Conservation (phyloP, 2,888 invertebrate species). For the Laothoe populi region DNA sequence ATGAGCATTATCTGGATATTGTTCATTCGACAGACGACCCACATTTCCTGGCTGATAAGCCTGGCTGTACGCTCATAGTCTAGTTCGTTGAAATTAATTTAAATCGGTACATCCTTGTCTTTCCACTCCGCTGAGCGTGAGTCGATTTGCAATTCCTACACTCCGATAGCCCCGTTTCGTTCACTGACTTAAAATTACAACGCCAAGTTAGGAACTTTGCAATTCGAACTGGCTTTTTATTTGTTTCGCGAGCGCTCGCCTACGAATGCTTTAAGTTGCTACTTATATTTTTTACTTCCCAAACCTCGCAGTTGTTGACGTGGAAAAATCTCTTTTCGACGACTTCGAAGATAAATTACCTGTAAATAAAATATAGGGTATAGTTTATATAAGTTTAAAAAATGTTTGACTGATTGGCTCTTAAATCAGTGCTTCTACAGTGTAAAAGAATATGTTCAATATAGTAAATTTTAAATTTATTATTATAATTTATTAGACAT, state of each 20-base stretch:
- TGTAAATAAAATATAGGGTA: constrained; percentile 49
- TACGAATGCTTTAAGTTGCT: constrained; percentile 47
- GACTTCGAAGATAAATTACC: constrained; percentile 49
- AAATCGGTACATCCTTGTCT: constrained; percentile 74
- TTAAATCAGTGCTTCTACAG: too few species aligned
- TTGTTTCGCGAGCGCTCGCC: constrained; percentile 53
- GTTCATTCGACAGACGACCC: constrained; percentile 29
- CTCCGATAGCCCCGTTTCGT: constrained; percentile 68
- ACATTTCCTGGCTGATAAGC: constrained; percentile 51
- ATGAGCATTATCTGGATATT: constrained; percentile 16
- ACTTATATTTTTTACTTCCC: constrained; percentile 47
- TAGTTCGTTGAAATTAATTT: constrained; percentile 69
- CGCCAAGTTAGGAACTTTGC: constrained; percentile 55
- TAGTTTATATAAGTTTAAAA: too few species aligned
- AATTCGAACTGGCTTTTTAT: constrained; percentile 54
- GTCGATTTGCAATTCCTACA: constrained; percentile 76
- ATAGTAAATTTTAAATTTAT: too few species aligned
- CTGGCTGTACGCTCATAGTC: constrained; percentile 36
- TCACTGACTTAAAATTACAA: constrained; percentile 73
- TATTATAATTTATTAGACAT: too few species aligned
- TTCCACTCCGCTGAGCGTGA: constrained; percentile 68
- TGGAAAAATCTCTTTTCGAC: constrained; percentile 37
- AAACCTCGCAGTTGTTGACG: constrained; percentile 43
- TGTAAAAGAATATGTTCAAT: too few species aligned
- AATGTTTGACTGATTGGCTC: too few species aligned